phyloP scores from a whole-genome alignment of 1,140 invertebrate genomes.

The Drosophila biarmipes region DNA sequence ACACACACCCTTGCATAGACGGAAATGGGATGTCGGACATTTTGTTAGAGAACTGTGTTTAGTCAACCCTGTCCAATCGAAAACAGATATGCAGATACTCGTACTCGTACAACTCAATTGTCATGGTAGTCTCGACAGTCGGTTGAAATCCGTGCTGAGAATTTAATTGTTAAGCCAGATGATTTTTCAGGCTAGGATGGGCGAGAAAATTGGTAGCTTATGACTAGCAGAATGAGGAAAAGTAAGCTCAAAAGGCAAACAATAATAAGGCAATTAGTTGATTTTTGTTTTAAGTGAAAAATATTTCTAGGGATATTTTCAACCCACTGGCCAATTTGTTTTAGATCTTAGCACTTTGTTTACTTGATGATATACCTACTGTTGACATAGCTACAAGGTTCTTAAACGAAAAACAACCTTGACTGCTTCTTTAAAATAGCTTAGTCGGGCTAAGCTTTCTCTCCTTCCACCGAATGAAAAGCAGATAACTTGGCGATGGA shows the following conservation, averaged over 20 bases:
- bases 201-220: not conserved
- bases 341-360: not conserved
- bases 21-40: slow-evolving; percentile 39
- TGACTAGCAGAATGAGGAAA: not conserved
- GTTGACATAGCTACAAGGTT: not conserved
- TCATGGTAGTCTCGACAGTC: slow-evolving; percentile 18
- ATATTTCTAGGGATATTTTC: no score
- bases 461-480: not conserved
- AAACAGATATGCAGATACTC: not conserved
- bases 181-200: not conserved
- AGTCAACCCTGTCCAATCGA: slow-evolving; percentile 24
- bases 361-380: not conserved
- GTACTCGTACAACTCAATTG: slow-evolving; percentile 24
- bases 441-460: not conserved
- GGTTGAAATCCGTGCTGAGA: slow-evolving; percentile 20
- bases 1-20: not conserved
- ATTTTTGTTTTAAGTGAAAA: no score
- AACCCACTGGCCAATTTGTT: not conserved
- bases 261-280: not conserved
- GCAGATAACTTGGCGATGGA: slow-evolving; percentile 1
- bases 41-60: slow-evolving; percentile 31
- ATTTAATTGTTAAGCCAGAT: slow-evolving; percentile 34
- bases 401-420: not conserved
- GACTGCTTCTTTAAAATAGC: slow-evolving; percentile 3
- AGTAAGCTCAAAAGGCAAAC: not conserved